A percentile compares a stretch with the other conserved stretches of the same genome.
These are phyloP conservation scores for Choristoneura fumiferana DNA, from an alignment of 1,140 invertebrate genomes.

Conservation along the genomic window DNA sequence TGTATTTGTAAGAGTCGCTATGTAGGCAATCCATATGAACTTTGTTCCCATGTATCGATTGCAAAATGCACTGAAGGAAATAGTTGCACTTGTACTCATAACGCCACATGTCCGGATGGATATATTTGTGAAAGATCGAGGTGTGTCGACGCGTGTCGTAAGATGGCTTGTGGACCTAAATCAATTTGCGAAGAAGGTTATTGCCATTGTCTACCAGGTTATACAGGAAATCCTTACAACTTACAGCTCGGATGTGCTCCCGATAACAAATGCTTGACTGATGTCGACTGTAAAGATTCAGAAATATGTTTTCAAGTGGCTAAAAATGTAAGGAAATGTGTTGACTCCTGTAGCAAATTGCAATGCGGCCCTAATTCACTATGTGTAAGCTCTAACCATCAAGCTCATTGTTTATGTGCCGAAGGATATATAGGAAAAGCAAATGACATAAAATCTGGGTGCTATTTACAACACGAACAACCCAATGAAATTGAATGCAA, in stretches of 20 bases:
- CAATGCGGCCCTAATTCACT: constrained; percentile 94
- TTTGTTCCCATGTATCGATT: constrained; percentile 84
- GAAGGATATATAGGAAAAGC: constrained; percentile 90
- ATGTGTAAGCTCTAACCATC: constrained; percentile 89
- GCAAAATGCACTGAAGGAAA: constrained; percentile 83
- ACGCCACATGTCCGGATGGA: constrained; percentile 86
- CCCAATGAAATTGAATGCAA: constrained; percentile 81
- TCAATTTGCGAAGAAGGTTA: constrained; percentile 88
- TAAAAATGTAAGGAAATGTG: constrained; percentile 87
- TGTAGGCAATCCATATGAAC: constrained; percentile 91
- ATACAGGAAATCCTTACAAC: constrained; percentile 88
- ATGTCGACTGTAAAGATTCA: constrained; percentile 87
- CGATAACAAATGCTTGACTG: constrained; percentile 86
- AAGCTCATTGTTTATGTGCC: constrained; percentile 90
- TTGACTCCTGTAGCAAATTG: constrained; percentile 91
- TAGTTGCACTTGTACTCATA: constrained; percentile 84
- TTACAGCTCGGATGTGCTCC: constrained; percentile 83
- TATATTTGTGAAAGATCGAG: constrained; percentile 84
- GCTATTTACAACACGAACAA: constrained; percentile 82
- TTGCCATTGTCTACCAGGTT: constrained; percentile 89
- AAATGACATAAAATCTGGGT: constrained; percentile 86
- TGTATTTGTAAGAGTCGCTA: constrained; percentile 90
- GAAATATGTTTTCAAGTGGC: constrained; percentile 93
- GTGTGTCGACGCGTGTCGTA: constrained; percentile 87
- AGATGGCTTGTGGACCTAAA: constrained; percentile 87